Conservation (phyloP, 1,140 invertebrate species). For the Bombus haemorrhoidalis region DNA sequence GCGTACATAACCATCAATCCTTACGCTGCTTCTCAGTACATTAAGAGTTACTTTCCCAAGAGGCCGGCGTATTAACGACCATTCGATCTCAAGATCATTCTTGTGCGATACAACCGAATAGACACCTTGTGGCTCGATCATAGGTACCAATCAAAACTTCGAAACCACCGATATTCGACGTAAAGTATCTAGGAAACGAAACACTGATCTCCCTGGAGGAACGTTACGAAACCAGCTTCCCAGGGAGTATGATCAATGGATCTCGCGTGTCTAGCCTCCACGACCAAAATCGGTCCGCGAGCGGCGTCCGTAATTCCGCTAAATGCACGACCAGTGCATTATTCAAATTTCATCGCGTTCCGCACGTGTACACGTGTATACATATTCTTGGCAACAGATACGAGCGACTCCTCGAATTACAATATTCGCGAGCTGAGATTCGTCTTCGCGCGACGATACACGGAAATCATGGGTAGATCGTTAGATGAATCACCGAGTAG, state of each 20-base stretch:
- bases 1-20: neutral
- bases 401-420: neutral
- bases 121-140: neutral
- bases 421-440: slow-evolving; percentile 3
- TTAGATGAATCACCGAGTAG: neutral
- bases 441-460: slow-evolving; percentile 32
- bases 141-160: slow-evolving; percentile 19
- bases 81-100: slow-evolving; percentile 5
- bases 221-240: neutral
- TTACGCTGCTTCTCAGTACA: neutral
- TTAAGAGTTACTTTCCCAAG: slow-evolving; percentile 12
- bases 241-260: slow-evolving; percentile 20
- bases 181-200: slow-evolving; percentile 23
- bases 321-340: slow-evolving; percentile 29
- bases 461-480: slow-evolving; percentile 27
- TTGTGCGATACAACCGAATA: neutral
- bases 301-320: slow-evolving; percentile 30
- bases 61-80: neutral
- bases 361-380: neutral
- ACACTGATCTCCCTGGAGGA: neutral
- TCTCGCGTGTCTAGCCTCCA: slow-evolving; percentile 18
- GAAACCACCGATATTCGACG: neutral
- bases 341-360: slow-evolving; percentile 38
- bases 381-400: neutral
- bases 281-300: slow-evolving; percentile 2